Base-by-base conservation (phyloP, 2,797 vertebrate genomes). In the Sebastolobus altivelis region DNA sequence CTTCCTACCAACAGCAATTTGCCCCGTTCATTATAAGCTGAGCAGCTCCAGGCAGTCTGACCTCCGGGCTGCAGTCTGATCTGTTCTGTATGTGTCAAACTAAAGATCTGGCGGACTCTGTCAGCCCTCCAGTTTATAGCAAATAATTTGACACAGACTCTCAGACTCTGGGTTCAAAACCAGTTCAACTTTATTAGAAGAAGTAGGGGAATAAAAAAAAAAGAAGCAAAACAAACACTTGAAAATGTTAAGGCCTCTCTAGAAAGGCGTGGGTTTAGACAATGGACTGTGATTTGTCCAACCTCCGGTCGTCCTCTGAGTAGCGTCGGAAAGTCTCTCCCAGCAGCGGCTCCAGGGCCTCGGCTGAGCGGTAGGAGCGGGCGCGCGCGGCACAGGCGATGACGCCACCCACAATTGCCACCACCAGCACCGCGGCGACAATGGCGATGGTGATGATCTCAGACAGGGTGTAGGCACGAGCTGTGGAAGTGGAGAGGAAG, bases 401-500 rank as follows among this genome's bases (percentile, higher is more conserved):
- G 52, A 93, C 89, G 22, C 92, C 93, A 0, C 97, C 97, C 78
- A 98, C 85, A 83, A 97, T 78, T 0, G 96, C 95, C 69, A 97
- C 94, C 33, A 97, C 95, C 77, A 97, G 89, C 69, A 99, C 93
- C 0, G 96, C 95, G 4, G 94, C 95, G 3, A 98, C 94, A 9
- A 99, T 94, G 46, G 94, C 96, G 8, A 98, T 96, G 35, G 97
- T 97, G 91, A 99, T 96, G 72, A 98, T 96, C 91, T 99, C 98
- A 46, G 97, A 96, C 79, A 97, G 77, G 27, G 93, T 96, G 78
- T 97, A 96, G 40, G 94, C 81, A 12, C 86, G 95, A 85, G 88
- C 98, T 99, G 76, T 6, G 56, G 61, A 78, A 67, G 75, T 61
- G 46, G 7, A 58, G 52, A 2, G 10, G 8, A 52, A 18, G 38